These are phyloP conservation scores for Lasaia peninsularis DNA, from an alignment of 1,140 invertebrate genomes.

Conservation along the genomic window DNA sequence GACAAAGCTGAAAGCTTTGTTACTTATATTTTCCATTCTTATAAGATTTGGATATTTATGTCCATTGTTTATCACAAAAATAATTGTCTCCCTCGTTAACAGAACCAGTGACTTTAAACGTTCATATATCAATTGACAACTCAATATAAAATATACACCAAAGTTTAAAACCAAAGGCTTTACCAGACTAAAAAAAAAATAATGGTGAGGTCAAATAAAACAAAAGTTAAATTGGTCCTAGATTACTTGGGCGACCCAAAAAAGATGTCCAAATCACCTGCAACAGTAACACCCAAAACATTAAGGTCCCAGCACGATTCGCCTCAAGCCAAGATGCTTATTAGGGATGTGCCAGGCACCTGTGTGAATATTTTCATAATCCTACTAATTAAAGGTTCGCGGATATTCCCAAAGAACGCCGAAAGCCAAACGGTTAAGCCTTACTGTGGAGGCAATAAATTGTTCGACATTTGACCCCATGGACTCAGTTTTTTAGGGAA, in stretches of 20 bases:
- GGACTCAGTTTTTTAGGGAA: conserved; percentile 64
- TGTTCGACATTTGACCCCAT: conserved; percentile 75
- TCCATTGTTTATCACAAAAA: too few species aligned
- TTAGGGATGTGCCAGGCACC: conserved; percentile 70
- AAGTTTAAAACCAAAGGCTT: too few species aligned
- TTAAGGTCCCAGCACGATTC: conserved; percentile 66
- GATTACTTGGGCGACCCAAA: conserved; percentile 53
- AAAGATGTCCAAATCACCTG: conserved; percentile 59
- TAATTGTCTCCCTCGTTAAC: too few species aligned
- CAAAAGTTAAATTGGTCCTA: conserved; percentile 41
- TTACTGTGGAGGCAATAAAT: conserved; percentile 73
- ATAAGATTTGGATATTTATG: too few species aligned
- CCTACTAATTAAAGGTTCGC: conserved; percentile 75
- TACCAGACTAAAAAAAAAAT: too few species aligned
- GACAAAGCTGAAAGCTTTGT: too few species aligned
- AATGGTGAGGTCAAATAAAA: conserved; percentile 25
- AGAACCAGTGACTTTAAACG: too few species aligned
- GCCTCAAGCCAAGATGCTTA: conserved; percentile 69
- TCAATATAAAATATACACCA: too few species aligned
- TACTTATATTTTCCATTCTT: too few species aligned
- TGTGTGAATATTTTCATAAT: conserved; percentile 77
- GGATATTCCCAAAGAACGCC: conserved; percentile 65
- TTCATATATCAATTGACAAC: too few species aligned
- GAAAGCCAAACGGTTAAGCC: conserved; percentile 63
- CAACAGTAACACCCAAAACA: conserved; percentile 67